Evolutionary conservation across 2,888 invertebrate genomes (phyloP).

Genomic region (Hemistola chrysoprasaria): DNA sequence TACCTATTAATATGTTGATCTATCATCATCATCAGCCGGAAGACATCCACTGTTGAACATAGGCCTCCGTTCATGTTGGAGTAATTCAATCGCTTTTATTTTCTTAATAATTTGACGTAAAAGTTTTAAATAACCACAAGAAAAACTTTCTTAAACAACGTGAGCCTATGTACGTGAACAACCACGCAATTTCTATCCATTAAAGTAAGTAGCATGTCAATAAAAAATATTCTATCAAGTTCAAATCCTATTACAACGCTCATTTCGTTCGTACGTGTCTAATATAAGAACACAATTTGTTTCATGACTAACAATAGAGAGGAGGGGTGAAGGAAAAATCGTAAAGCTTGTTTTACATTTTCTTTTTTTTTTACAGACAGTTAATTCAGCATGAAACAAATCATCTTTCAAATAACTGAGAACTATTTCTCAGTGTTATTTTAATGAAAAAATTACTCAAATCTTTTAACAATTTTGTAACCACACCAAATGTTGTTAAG

Average conservation of each 20-base stretch:
- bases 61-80: too few species aligned
- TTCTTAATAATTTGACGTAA: too few species aligned
- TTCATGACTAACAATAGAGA: slow-evolving; percentile 17
- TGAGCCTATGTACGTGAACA: slow-evolving; percentile 14
- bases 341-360: background rate
- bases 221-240: slow-evolving; percentile 38
- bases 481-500: too few species aligned
- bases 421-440: too few species aligned
- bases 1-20: too few species aligned
- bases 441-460: too few species aligned
- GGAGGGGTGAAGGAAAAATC: slow-evolving; percentile 12
- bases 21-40: too few species aligned
- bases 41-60: too few species aligned
- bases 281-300: slow-evolving; percentile 46
- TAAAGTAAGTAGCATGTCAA: slow-evolving; percentile 33
- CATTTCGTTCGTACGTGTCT: slow-evolving; percentile 50
- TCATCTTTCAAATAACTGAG: too few species aligned
- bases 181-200: slow-evolving; percentile 37
- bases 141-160: slow-evolving; percentile 7
- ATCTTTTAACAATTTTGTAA: too few species aligned
- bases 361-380: too few species aligned
- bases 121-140: background rate
- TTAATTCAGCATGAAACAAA: background rate
- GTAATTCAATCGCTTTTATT: too few species aligned
- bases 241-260: slow-evolving; percentile 37